These are phyloP conservation scores for Hoplodrina blanda DNA, from an alignment of 2,888 invertebrate genomes.

Conservation along the genomic window DNA sequence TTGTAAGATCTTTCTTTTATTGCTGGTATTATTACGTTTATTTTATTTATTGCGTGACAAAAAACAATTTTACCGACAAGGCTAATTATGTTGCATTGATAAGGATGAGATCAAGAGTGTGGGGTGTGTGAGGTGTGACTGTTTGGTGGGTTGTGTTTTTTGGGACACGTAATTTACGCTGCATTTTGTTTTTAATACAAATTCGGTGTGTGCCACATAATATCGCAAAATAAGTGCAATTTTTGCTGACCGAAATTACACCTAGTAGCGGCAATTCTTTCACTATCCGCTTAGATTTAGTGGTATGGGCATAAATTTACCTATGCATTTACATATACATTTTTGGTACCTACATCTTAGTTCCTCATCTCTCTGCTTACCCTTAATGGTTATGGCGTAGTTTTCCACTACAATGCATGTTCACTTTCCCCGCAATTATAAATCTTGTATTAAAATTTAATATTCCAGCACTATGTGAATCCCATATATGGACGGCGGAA, in stretches of 20 bases:
- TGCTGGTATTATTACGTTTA: not conserved
- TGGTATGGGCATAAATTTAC: not conserved
- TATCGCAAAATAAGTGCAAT: no score
- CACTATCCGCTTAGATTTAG: no score
- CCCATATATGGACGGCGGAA: slow-evolving; percentile 47
- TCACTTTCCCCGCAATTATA: slow-evolving; percentile 55
- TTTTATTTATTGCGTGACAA: not conserved
- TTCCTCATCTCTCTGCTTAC: slow-evolving; percentile 21
- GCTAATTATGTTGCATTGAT: not conserved
- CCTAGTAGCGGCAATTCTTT: no score
- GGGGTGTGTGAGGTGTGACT: no score
- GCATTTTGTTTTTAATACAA: no score
- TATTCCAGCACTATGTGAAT: slow-evolving; percentile 22
- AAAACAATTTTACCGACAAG: not conserved
- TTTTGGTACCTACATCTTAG: not conserved
- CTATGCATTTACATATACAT: not conserved
- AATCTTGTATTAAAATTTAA: slow-evolving; percentile 53
- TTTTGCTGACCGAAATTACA: no score
- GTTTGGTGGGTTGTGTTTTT: not conserved
- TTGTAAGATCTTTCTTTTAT: slow-evolving; percentile 31
- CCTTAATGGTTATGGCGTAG: slow-evolving; percentile 30
- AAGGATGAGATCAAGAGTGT: not conserved
- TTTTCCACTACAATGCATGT: slow-evolving; percentile 56
- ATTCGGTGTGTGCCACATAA: no score
- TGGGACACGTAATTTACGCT: no score